Percentiles rank a stretch among this genome's conserved stretches.
Conservation (phyloP, 2,888 invertebrate genomes). For the Ormia ochracea region DNA sequence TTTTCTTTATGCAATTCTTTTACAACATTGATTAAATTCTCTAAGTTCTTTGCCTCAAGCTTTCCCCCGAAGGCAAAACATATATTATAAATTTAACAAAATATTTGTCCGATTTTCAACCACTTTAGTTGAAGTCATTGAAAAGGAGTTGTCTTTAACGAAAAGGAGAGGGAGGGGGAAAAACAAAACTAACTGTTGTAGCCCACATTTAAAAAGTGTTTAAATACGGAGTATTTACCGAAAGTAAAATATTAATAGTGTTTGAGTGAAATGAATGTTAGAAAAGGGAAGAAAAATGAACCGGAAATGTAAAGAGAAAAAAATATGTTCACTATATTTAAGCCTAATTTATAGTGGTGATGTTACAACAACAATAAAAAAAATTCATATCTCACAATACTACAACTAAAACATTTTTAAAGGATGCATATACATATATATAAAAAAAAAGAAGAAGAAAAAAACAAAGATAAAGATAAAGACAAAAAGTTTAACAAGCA, state of each 20-base stretch:
- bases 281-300: neutral
- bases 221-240: conserved; percentile 37
- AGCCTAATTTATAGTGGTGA: conserved; percentile 63
- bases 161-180: too few relatives aligned
- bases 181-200: neutral
- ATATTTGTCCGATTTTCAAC: conserved; percentile 32
- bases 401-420: neutral
- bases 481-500: conserved; percentile 30
- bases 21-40: too few relatives aligned
- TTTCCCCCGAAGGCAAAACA: too few relatives aligned
- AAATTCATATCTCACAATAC: neutral
- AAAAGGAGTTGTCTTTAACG: neutral
- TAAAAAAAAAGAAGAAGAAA: neutral
- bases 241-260: conserved; percentile 50
- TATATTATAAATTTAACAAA: neutral
- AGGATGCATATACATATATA: too few relatives aligned
- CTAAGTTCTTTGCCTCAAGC: too few relatives aligned
- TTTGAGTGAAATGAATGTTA: conserved; percentile 32
- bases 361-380: conserved; percentile 38
- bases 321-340: conserved; percentile 62
- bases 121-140: neutral
- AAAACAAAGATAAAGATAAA: conserved; percentile 25
- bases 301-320: conserved; percentile 29
- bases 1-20: too few relatives aligned
- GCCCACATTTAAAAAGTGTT: neutral